phyloP scores from a whole-genome alignment of 2,113 vertebrate genomes.

The Bombycilla garrulus region DNA sequence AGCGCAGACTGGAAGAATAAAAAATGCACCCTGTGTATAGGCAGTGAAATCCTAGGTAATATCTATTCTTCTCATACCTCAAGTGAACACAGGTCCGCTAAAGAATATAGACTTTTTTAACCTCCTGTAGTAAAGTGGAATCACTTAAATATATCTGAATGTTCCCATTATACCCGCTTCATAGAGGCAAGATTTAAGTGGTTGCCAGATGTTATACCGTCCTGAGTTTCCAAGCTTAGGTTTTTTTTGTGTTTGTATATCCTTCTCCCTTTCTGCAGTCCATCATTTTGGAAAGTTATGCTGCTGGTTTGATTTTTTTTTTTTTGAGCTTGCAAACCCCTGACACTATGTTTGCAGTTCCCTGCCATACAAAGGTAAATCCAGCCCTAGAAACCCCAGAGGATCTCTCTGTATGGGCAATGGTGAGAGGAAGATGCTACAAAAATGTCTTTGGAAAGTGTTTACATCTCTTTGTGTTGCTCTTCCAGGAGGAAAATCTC shows the following conservation, averaged over 20 bases:
- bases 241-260: neutral
- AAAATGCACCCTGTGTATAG: neutral
- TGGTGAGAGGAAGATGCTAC: neutral
- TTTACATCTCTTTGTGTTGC: neutral
- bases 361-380: neutral
- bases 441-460: neutral
- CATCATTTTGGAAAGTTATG: neutral
- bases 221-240: neutral
- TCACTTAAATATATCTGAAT: neutral
- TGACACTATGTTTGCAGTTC: neutral
- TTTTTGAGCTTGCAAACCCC: neutral
- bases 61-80: neutral
- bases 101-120: neutral
- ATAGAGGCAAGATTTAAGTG: neutral
- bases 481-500: neutral
- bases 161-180: neutral
- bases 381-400: neutral
- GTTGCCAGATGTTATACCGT: neutral
- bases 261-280: neutral
- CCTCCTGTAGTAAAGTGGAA: neutral
- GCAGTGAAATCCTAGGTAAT: neutral
- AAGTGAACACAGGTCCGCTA: neutral
- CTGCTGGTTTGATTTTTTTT: neutral
- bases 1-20: neutral
- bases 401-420: neutral